Percentiles rank a stretch among this genome's conserved stretches.
Conservation (phyloP, 1,140 invertebrate species). For the Saccostrea glomerata region DNA sequence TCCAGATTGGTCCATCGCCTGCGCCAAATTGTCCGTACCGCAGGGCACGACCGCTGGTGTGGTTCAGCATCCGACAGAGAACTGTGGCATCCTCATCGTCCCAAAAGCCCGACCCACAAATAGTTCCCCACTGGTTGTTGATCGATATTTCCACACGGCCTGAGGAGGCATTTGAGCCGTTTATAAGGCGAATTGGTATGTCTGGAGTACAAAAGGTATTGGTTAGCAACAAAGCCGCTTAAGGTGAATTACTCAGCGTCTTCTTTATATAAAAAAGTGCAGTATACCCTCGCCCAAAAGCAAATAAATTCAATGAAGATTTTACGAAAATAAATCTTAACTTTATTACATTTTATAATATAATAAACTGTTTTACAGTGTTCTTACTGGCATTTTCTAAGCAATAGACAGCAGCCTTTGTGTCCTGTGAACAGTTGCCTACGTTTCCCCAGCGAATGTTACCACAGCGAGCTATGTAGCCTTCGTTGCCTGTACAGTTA, state of each 20-base stretch:
- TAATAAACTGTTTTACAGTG: background rate
- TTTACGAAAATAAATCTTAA: background rate
- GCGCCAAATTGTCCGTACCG: conserved; percentile 71
- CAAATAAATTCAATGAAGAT: background rate
- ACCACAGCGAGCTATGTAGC: conserved; percentile 60
- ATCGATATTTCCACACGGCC: conserved; percentile 67
- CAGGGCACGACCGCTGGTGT: conserved; percentile 56
- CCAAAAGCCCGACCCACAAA: conserved; percentile 64
- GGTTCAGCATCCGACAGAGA: conserved; percentile 57
- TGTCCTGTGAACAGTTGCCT: conserved; percentile 50
- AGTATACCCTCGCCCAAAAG: too few relatives aligned
- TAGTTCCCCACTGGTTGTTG: conserved; percentile 65
- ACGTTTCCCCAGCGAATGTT: conserved; percentile 63
- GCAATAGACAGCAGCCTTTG: conserved; percentile 61
- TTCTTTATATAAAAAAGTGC: too few relatives aligned
- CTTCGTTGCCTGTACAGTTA: conserved; percentile 65
- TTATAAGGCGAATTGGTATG: conserved; percentile 61
- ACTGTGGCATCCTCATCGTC: conserved; percentile 61
- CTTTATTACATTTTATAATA: background rate
- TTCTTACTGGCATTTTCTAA: conserved; percentile 54
- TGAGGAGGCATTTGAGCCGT: conserved; percentile 53
- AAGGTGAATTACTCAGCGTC: too few relatives aligned
- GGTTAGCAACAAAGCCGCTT: background rate
- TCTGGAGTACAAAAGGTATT: conserved; percentile 44
- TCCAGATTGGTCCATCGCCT: conserved; percentile 61